Conservation (phyloP, 2,797 vertebrate species). For the Thaleichthys pacificus region DNA sequence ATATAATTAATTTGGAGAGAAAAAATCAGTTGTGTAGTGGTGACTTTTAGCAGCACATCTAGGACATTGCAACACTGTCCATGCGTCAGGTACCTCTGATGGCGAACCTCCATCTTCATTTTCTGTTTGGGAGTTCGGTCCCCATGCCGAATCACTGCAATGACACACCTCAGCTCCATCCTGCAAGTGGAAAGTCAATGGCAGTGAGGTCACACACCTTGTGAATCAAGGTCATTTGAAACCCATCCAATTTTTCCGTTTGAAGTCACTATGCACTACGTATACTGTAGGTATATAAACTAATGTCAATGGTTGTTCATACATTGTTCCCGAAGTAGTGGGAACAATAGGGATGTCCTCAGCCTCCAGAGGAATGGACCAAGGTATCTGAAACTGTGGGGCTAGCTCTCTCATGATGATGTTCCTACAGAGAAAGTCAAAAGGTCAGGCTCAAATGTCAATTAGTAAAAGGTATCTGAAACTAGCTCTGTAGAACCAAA, state of each 20-base stretch:
- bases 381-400: constrained; percentile 87
- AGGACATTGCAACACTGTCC: neutral
- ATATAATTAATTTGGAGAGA: too few species aligned
- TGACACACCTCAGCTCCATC: constrained; percentile 90
- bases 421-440: constrained; percentile 68
- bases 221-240: neutral
- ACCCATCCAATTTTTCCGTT: too few species aligned
- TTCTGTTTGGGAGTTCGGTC: constrained; percentile 90
- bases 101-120: constrained; percentile 93
- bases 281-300: too few species aligned
- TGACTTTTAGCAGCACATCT: neutral
- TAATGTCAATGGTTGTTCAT: constrained; percentile 37
- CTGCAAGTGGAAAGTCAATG: constrained; percentile 52
- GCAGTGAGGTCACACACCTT: constrained; percentile 8
- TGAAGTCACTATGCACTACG: too few species aligned
- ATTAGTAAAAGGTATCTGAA: neutral
- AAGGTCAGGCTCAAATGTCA: neutral
- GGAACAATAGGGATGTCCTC: constrained; percentile 91
- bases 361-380: constrained; percentile 88
- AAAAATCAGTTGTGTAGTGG: too few species aligned
- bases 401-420: constrained; percentile 89
- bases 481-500: neutral
- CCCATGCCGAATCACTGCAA: constrained; percentile 87
- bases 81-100: constrained; percentile 74
- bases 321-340: constrained; percentile 90